Base-by-base conservation (phyloP, 1,140 invertebrate genomes). In the Sitophilus oryzae region DNA sequence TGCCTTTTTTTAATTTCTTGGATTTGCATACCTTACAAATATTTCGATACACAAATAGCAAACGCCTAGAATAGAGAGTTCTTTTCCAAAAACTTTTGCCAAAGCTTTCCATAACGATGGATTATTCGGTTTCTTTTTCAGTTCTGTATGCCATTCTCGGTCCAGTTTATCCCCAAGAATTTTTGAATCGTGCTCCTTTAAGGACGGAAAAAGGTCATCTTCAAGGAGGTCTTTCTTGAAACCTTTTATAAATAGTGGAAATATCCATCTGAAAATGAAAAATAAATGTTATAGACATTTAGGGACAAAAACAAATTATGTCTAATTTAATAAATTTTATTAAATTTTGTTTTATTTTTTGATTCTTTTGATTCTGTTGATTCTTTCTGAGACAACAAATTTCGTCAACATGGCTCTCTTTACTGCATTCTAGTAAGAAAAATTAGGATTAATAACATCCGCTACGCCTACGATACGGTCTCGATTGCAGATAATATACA, bases 151-250 rank as follows among this genome's bases (percentile, higher is more conserved):
- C 80, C 78, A 80, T 11, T 72, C 73, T 61, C 68, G 74, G 62
- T 77, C 72, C 25, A 85, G 68, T 37, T 70, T 66, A 59, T 81
- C 73, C 16, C 82, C 81, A 61, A 81, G 63, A 4, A 58, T 49
- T 21, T 23, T 59, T 1, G 62, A 63, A 16, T 59, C 43, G 22
- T 63, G 59, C 15, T n/a, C 8, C 15, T 51, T 47, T 23, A 60
- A 30, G 15, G 37, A 23, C 14, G 15, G 10, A 30, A 51, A 56
- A 22, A 64, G 44, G 37, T 64, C 62, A 19, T 64, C 59, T 50
- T 64, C 62, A 4, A 23, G 25, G 9, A 60, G 36, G 9, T 47
- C 49, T 21, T 25, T 52, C 42, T 53, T 57, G 25, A 36, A 60
- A 4, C 59, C 59, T 38, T 53, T 53, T 18, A 38, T 14, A 46